Conservation (phyloP, 1,140 invertebrate species). For the Bicyclus anynana region DNA sequence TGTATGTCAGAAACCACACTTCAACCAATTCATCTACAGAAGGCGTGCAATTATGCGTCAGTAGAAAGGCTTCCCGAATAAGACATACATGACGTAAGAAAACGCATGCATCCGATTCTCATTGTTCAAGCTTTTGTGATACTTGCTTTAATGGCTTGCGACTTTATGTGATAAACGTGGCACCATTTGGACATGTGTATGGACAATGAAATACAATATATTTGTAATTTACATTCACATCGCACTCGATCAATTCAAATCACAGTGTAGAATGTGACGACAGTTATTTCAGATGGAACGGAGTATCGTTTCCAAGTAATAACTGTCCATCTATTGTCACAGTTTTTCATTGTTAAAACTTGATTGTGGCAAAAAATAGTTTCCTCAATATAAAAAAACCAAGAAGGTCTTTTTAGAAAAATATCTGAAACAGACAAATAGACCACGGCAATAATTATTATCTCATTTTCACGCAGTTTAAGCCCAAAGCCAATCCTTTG, state of each 20-base stretch:
- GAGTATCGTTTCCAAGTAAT: constrained; percentile 31
- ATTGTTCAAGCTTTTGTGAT: neutral
- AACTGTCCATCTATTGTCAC: constrained; percentile 39
- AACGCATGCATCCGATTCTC: neutral
- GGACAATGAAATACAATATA: constrained; percentile 15
- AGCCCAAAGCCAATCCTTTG: too few relatives aligned
- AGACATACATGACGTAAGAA: constrained; percentile 2
- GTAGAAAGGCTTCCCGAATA: constrained; percentile 24
- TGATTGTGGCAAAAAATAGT: neutral
- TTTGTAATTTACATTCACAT: constrained; percentile 24
- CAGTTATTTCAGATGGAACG: constrained; percentile 36
- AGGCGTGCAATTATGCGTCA: constrained; percentile 19
- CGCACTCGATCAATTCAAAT: constrained; percentile 24
- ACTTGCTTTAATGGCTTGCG: constrained; percentile 10
- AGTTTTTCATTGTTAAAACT: constrained; percentile 6
- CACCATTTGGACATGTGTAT: constrained; percentile 7
- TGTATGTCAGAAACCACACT: too few relatives aligned
- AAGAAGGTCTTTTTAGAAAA: too few relatives aligned
- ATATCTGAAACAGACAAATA: too few relatives aligned
- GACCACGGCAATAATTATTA: too few relatives aligned
- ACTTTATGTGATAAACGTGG: neutral
- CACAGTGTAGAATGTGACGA: constrained; percentile 36
- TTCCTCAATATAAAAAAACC: too few relatives aligned
- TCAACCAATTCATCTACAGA: constrained; percentile 18
- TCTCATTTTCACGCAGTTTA: too few relatives aligned